Evolutionary conservation across 2,888 invertebrate species (phyloP).

Genomic region (Drosophila leonis): DNA sequence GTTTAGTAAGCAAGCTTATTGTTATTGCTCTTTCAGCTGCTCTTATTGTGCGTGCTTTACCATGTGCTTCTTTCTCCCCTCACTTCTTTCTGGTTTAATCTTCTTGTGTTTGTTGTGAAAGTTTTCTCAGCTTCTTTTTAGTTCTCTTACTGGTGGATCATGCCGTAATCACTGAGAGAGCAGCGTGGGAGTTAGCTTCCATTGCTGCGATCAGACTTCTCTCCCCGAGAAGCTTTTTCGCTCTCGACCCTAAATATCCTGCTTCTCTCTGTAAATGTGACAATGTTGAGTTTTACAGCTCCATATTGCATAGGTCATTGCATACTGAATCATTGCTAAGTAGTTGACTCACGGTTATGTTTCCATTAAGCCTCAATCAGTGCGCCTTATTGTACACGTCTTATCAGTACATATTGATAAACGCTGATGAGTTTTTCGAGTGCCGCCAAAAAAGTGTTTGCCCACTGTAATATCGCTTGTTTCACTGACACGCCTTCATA

Average conservation of each 20-base stretch:
- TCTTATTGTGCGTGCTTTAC: slow-evolving; percentile 5
- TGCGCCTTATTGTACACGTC: neutral
- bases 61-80: neutral
- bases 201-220: neutral
- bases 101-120: neutral
- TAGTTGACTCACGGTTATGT: slow-evolving; percentile 26
- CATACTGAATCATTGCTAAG: slow-evolving; percentile 19
- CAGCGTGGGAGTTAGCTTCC: neutral
- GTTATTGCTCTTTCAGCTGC: neutral
- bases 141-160: neutral
- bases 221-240: neutral
- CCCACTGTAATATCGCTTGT: slow-evolving; percentile 12
- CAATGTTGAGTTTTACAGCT: neutral
- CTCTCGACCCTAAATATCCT: neutral
- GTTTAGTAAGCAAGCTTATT: neutral
- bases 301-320: neutral
- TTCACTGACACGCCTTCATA: neutral
- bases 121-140: neutral
- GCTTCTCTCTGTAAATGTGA: neutral
- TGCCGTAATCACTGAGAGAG: neutral
- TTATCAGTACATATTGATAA: slow-evolving; percentile 32
- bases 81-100: neutral
- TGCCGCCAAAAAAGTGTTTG: slow-evolving; percentile 5
- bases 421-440: slow-evolving; percentile 13
- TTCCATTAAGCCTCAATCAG: neutral